Evolutionary conservation across 2,888 invertebrate species (phyloP).

Genomic region (Hesperia comma): DNA sequence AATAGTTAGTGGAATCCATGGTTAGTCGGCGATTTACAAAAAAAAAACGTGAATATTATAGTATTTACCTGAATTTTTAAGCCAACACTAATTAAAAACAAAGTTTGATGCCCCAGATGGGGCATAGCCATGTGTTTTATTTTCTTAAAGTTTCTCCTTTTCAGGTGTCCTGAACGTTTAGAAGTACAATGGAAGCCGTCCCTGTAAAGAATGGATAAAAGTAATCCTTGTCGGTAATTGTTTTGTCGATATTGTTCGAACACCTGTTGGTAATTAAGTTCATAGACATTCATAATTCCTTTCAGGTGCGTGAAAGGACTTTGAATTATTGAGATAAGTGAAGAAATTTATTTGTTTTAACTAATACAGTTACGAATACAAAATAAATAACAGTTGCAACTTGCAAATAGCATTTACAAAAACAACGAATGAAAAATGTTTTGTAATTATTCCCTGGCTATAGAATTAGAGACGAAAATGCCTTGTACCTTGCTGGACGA

Average conservation of each 20-base stretch:
- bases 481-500: too few species aligned
- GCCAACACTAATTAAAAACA: too few species aligned
- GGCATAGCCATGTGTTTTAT: background rate
- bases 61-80: too few species aligned
- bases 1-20: too few species aligned
- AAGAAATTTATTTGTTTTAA: background rate
- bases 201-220: background rate
- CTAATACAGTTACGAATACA: too few species aligned
- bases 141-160: background rate
- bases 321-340: background rate
- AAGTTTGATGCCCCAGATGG: background rate
- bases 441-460: background rate
- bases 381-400: too few species aligned
- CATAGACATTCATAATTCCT: constrained; percentile 37
- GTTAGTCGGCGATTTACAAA: too few species aligned
- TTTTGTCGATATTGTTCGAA: background rate
- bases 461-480: too few species aligned
- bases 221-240: background rate
- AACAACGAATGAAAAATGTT: background rate
- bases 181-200: too few species aligned
- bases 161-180: background rate
- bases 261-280: constrained; percentile 9
- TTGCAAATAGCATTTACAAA: too few species aligned
- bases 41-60: too few species aligned
- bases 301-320: constrained; percentile 40